These are phyloP conservation scores for Drosophila birchii DNA, from an alignment of 2,888 invertebrate genomes.

Conservation along the genomic window DNA sequence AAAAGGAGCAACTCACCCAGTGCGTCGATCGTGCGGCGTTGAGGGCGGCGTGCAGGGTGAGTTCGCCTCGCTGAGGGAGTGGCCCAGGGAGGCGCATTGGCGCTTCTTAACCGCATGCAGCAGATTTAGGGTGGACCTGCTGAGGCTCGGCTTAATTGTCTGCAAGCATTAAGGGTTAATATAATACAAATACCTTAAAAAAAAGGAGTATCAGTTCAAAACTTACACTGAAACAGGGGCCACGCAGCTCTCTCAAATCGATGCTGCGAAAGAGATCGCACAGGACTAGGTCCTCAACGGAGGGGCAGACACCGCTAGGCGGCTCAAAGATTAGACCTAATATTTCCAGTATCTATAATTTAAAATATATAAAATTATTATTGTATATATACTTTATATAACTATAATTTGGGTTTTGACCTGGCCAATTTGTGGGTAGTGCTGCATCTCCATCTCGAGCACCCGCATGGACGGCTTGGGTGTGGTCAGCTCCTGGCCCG, in stretches of 20 bases:
- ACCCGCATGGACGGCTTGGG: constrained; percentile 91
- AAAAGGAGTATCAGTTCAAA: neutral
- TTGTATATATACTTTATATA: neutral
- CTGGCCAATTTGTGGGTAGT: constrained; percentile 89
- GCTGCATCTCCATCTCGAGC: constrained; percentile 88
- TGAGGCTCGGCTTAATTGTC: constrained; percentile 85
- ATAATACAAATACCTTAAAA: too few relatives aligned
- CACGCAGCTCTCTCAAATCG: constrained; percentile 94
- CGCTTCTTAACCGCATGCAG: constrained; percentile 84
- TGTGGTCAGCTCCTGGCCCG: constrained; percentile 91
- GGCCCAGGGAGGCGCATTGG: constrained; percentile 84
- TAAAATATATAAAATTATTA: too few relatives aligned
- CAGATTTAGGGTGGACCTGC: constrained; percentile 84
- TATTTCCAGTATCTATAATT: constrained; percentile 89
- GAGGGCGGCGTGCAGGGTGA: constrained; percentile 85
- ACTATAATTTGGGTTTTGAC: neutral
- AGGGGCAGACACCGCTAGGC: constrained; percentile 88
- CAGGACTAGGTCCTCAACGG: constrained; percentile 91
- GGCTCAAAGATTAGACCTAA: constrained; percentile 91
- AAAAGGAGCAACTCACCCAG: constrained; percentile 80
- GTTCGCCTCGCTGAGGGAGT: constrained; percentile 84
- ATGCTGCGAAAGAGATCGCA: constrained; percentile 95
- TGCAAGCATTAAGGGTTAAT: constrained; percentile 39
- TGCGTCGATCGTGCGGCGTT: constrained; percentile 84
- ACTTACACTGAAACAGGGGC: constrained; percentile 91